Percentiles rank a stretch among this genome's conserved stretches.
Evolutionary conservation across 2,797 vertebrate genomes (phyloP).

Genomic region (Bucorvus abyssinicus): DNA sequence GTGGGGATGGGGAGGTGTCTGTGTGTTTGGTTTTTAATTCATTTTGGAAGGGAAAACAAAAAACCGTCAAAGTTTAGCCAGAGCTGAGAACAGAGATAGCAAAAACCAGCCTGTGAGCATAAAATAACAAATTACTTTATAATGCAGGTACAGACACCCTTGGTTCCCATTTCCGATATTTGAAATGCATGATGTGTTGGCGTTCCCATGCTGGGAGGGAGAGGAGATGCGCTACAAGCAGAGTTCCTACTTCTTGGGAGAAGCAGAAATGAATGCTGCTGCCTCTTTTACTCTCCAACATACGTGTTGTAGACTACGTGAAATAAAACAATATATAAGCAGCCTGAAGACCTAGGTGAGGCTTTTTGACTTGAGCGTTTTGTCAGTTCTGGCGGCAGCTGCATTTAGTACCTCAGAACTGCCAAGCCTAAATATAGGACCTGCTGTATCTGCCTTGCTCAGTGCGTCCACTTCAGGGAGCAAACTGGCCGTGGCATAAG

Average conservation of each 20-base stretch:
- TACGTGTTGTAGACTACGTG: not conserved
- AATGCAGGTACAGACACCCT: not conserved
- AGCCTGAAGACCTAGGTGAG: not conserved
- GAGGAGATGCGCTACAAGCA: not conserved
- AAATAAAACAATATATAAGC: not conserved
- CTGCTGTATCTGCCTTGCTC: not conserved
- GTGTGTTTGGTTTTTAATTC: not conserved
- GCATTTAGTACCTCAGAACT: not conserved
- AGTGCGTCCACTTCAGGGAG: not conserved
- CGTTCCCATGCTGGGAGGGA: not conserved
- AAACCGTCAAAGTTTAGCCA: not conserved
- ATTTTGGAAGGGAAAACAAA: not conserved
- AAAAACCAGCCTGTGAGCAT: not conserved
- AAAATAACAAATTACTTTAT: not conserved
- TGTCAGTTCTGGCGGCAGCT: not conserved
- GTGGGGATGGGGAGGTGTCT: fast-evolving
- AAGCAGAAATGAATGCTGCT: fast-evolving
- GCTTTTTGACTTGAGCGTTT: not conserved
- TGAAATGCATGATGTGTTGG: not conserved
- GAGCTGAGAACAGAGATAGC: not conserved
- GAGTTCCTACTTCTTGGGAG: not conserved
- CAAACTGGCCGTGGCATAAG: fast-evolving
- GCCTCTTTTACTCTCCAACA: not conserved
- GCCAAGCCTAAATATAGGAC: not conserved
- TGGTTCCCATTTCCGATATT: not conserved